Evolutionary conservation across 2,888 invertebrate genomes (phyloP).

Genomic region (Cheilosia impressa): DNA sequence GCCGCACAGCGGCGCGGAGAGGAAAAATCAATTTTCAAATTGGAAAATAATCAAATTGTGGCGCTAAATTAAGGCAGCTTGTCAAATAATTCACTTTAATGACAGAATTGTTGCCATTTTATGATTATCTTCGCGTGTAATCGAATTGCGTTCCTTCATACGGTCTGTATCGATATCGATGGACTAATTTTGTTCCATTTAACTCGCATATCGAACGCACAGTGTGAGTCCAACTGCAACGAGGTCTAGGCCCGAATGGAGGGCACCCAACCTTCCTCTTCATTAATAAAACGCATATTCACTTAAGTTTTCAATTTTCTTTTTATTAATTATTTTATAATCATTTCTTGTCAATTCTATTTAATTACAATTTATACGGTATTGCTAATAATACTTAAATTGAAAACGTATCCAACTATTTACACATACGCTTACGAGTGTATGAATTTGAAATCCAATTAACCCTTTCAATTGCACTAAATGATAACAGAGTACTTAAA

Average conservation of each 20-base stretch:
- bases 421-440: slow-evolving; percentile 18
- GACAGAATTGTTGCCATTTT: slow-evolving; percentile 73
- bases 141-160: slow-evolving; percentile 65
- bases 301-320: slow-evolving; percentile 48
- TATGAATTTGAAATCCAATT: slow-evolving; percentile 64
- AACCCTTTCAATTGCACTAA: slow-evolving; percentile 65
- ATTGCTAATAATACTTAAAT: slow-evolving; percentile 17
- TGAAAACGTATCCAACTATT: slow-evolving; percentile 2
- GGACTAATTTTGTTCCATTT: slow-evolving; percentile 21
- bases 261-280: neutral
- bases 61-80: slow-evolving; percentile 76
- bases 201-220: slow-evolving; percentile 24
- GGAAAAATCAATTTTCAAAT: slow-evolving; percentile 74
- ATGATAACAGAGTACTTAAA: slow-evolving; percentile 62
- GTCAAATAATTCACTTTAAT: slow-evolving; percentile 76
- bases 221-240: slow-evolving; percentile 29
- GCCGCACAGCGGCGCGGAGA: slow-evolving; percentile 25
- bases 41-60: slow-evolving; percentile 76
- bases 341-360: slow-evolving; percentile 8
- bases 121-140: slow-evolving; percentile 67
- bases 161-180: slow-evolving; percentile 31
- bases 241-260: neutral
- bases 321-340: slow-evolving; percentile 56
- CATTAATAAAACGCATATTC: slow-evolving; percentile 6
- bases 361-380: slow-evolving; percentile 9